These are phyloP conservation scores for Microvelia longipes DNA, from an alignment of 1,140 invertebrate species.

Conservation along the genomic window DNA sequence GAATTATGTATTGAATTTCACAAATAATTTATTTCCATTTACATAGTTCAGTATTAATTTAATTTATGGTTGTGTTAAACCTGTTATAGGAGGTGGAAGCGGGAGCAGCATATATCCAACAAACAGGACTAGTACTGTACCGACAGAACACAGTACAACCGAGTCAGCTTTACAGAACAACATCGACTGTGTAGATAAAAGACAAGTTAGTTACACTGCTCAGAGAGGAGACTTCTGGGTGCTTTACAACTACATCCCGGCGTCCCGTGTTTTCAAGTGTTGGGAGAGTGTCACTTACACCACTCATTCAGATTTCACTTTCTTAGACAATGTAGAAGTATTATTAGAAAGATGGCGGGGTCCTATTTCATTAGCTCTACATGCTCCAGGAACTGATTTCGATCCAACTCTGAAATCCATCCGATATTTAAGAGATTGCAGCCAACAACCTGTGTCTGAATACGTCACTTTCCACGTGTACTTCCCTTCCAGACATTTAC, in stretches of 20 bases:
- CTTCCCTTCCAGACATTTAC: slow-evolving; percentile 70
- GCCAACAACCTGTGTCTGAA: slow-evolving; percentile 45
- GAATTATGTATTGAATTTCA: too few species aligned
- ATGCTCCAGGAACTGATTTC: slow-evolving; percentile 51
- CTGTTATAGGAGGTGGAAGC: background rate
- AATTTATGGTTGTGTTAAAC: too few species aligned
- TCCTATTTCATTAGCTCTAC: slow-evolving; percentile 50
- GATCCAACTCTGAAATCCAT: slow-evolving; percentile 38
- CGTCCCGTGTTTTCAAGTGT: slow-evolving; percentile 34
- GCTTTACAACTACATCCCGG: slow-evolving; percentile 66
- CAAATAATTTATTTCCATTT: too few species aligned
- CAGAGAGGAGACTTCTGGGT: slow-evolving; percentile 81
- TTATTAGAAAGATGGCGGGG: slow-evolving; percentile 55
- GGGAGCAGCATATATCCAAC: slow-evolving; percentile 7
- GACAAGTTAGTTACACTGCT: slow-evolving; percentile 41
- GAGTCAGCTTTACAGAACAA: slow-evolving; percentile 30
- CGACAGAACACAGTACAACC: slow-evolving; percentile 24
- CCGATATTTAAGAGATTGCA: slow-evolving; percentile 39
- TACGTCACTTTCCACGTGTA: slow-evolving; percentile 73
- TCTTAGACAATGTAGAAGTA: slow-evolving; percentile 74
- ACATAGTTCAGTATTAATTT: too few species aligned
- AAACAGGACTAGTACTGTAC: slow-evolving; percentile 24
- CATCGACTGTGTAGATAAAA: slow-evolving; percentile 47
- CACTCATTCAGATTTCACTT: slow-evolving; percentile 80
- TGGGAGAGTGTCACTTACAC: slow-evolving; percentile 80